Evolutionary conservation across 2,797 vertebrate genomes (phyloP), one percentile per base, ranked within the genome.

Genomic region (Brotula barbata): DNA sequence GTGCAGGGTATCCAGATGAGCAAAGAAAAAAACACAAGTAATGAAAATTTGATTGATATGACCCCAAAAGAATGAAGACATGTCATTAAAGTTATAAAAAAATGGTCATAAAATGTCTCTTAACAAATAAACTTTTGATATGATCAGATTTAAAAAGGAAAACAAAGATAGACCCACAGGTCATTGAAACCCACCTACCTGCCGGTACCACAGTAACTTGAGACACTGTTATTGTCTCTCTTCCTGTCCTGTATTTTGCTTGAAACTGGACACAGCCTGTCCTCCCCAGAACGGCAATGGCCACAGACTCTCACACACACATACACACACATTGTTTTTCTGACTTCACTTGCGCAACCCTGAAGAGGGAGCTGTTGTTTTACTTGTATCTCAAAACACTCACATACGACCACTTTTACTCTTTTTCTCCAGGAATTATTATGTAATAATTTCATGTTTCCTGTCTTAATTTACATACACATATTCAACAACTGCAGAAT

Each of bases 281-380:
- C 52, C n/a, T n/a, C n/a, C 75, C 71, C 63, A 51, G 22, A 57
- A 28, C 61, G 49, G 53, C 4, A 22, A 60, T 48, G 49, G 46
- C 12, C 25, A 47, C 65, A 62, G 25, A 53, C 36, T 31, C 17
- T 50, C 0, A 45, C 33, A 16, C 28, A 23, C 33, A 41, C 28
- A 45, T 36, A 57, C 49, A 50, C 46, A 43, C 34, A 46, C 51
- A 60, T 4, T 28, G 25, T 8, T 28, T 28, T 28, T 4, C 4
- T 28, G 25, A 28, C 25, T 28, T 28, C 25, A 28, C 8, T 28
- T 8, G 8, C 25, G 8, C 25, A 28, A n/a, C 67, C 71, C 78
- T 73, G 72, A 81, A 81, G 80, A 81, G 77, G 86, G 83, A 86
- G 83, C 78, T 82, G 75, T 87, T 85, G 80, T 82, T 85, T 77